Base-by-base conservation (phyloP, 2,113 vertebrate species). In the Regulus satrapa region DNA sequence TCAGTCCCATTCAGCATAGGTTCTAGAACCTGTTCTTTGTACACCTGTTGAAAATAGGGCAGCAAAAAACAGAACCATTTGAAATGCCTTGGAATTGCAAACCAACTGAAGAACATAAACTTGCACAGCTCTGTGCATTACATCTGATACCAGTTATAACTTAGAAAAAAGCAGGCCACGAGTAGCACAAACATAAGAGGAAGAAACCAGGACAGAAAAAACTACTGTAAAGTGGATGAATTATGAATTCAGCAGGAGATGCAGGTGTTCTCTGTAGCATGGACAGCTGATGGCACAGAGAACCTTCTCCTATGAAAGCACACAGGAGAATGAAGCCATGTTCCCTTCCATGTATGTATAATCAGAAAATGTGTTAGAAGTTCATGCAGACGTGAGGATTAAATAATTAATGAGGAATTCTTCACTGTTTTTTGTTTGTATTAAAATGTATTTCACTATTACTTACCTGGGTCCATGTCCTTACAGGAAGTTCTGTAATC, bases 1-100 rank as follows among this genome's bases (percentile, higher is more conserved):
- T 99, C 99, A 19, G 98, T 99, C 56, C 99, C 99, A 86, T 99
- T 99, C 66, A 99, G 82, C 99, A 99, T 99, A 55, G 99, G 99
- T 97, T 99, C 99, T 94, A 99, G 97, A 76, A 99, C 99, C 6
- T 99, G 99, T 91, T 99, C 99, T 95, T 99, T 99, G 89, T 99
- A 99, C 5, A 99, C 98, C 99, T 99, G 94, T 13, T 94, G 88
- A 58, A 88, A 64, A 84, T 4, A 75, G 15, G 41, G 74, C 21
- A 66, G 55, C 26, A 91, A 73, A 77, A 95, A 77, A 0, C 73
- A 95, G 67, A 56, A 88, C 76, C 48, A 56, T 31, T 29, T 93
- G 61, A 90, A 92, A 93, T 46, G 43, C 12, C 6, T 82, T 21
- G 64, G 54, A 72, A 84, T 38, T 16, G 75, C 40, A 86, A 84